Percentiles rank a stretch among this genome's conserved stretches.
phyloP scores from a whole-genome alignment of 2,888 invertebrate species.

The Didymodactylos carnosus region DNA sequence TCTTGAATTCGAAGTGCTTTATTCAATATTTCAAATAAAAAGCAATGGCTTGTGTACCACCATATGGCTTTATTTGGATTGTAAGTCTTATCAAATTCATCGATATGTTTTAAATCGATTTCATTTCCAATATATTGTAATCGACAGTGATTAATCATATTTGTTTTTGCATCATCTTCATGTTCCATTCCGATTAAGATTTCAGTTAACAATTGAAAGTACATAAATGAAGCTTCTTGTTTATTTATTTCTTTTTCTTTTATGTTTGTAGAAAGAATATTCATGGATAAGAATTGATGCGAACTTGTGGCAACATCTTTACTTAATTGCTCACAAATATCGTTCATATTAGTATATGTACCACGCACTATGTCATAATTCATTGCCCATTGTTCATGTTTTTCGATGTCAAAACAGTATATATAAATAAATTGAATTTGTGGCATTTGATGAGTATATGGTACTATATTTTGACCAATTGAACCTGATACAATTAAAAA shows the following conservation, averaged over 20 bases:
- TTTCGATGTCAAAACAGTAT: background rate
- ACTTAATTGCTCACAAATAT: background rate
- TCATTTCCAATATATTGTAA: background rate
- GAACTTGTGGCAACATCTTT: background rate
- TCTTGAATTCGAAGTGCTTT: background rate
- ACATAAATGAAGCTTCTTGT: background rate
- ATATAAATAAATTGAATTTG: background rate
- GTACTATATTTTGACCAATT: background rate
- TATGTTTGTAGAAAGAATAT: background rate
- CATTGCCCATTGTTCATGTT: background rate
- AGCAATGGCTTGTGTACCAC: background rate
- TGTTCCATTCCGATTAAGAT: background rate
- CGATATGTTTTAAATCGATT: background rate
- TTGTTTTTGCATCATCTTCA: background rate
- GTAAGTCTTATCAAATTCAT: background rate
- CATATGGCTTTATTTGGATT: background rate
- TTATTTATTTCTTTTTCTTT: background rate
- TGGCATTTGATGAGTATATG: background rate
- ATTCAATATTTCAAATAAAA: background rate
- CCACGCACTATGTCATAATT: too few species aligned
- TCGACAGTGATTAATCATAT: background rate
- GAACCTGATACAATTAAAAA: background rate
- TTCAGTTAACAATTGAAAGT: background rate
- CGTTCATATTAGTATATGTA: too few species aligned
- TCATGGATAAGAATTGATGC: background rate